Evolutionary conservation across 2,797 vertebrate species (phyloP).

Genomic region (Intellagama lesueurii): DNA sequence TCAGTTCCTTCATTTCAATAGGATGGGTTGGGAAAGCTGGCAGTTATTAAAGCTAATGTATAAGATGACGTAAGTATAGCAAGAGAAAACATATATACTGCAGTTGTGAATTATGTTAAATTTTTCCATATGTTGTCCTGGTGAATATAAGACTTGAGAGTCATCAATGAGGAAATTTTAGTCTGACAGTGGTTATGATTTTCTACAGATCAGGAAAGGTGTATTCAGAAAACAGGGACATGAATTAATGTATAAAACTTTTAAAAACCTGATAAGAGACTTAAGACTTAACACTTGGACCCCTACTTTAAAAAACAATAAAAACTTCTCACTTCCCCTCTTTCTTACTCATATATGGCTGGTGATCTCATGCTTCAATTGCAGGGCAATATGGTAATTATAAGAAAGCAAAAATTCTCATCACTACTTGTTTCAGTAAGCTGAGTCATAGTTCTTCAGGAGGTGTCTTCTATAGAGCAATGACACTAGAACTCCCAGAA

Average conservation of each 20-base stretch:
- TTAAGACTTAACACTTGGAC: neutral
- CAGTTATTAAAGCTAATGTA: constrained; percentile 58
- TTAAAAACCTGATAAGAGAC: constrained; percentile 12
- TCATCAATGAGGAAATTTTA: constrained; percentile 47
- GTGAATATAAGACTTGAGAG: constrained; percentile 23
- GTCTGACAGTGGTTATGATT: constrained; percentile 38
- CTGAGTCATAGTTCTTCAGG: too few relatives aligned
- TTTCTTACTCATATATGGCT: neutral
- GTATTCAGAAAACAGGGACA: constrained; percentile 21
- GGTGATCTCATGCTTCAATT: neutral
- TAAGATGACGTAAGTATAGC: constrained; percentile 49
- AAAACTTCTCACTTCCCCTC: neutral
- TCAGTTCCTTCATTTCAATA: neutral
- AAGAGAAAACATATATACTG: constrained; percentile 9
- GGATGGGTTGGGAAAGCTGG: constrained; percentile 45
- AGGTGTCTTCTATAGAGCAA: too few relatives aligned
- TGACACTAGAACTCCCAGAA: too few relatives aligned
- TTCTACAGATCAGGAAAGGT: constrained; percentile 36
- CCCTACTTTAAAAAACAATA: neutral
- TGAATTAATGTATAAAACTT: constrained; percentile 27
- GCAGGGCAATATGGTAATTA: neutral
- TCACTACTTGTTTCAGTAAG: too few relatives aligned
- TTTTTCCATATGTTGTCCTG: constrained; percentile 51
- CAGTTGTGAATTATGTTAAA: constrained; percentile 40
- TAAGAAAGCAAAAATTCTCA: neutral